Evolutionary conservation across 2,888 invertebrate genomes (phyloP), one percentile per base, ranked within the genome.

Genomic region (Netelia inedita): DNA sequence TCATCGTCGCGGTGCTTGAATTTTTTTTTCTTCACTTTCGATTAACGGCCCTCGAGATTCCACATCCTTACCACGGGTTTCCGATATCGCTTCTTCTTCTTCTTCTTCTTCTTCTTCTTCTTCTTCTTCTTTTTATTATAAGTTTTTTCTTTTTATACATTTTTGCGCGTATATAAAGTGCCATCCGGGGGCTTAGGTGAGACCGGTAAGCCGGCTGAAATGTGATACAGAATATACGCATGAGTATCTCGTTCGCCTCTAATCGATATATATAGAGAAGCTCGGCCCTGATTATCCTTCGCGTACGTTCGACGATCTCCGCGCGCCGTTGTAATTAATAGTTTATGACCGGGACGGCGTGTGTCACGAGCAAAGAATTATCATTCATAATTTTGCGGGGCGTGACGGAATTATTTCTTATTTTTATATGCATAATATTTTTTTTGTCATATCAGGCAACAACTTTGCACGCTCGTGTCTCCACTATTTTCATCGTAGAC

Each of bases 241-340:
- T 75, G 71, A 43, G 23, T 66, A 35, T 74, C 73, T 21, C 46
- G 41, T 66, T 43, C 19, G 50, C 23, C 19, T 21, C 53, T 55
- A 53, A 73, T 55, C 59, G 75, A 79, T 78, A 63, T 79, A 71
- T 63, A 28, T 76, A 78, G 86, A 85, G 85, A 85, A 86, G 86
- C 86, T 88, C 0, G 28, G 28, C 73, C 50, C 89, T 86, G 89
- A 88, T 89, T 89, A 88, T 90, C 89, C 82, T 57, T 41, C 66
- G 50, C 21, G 23, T 19, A 46, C 14, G 46, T 46, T 46, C 46
- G 46, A 14, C 46, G 46, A 46, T 46, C 46, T 78, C 71, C 82
- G 82, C 78, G 85, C 85, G 83, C 85, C 72, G 84, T 59, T 86
- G 89, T 89, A 90, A 90, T 89, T 90, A 90, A 90, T 90, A 90